Percentiles rank a stretch among this genome's conserved stretches.
Conservation (phyloP, 2,888 invertebrate species). For the Dryomyza anilis region DNA sequence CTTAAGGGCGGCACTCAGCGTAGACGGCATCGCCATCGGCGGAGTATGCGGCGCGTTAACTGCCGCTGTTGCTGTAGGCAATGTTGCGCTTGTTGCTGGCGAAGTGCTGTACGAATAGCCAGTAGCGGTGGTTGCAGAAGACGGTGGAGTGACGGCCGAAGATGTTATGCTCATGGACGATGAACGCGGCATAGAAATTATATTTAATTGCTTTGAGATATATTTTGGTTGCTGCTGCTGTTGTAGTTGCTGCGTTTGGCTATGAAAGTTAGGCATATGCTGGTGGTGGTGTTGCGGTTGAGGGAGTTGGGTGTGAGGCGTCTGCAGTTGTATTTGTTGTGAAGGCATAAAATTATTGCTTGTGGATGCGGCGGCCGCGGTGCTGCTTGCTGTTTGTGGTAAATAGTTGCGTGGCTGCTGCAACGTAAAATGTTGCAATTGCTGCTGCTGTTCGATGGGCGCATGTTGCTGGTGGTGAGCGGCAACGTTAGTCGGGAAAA, state of each 20-base stretch:
- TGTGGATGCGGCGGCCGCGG: constrained; percentile 36
- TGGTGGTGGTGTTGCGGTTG: constrained; percentile 31
- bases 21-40: constrained; percentile 56
- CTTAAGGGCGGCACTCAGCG: constrained; percentile 46
- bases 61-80: constrained; percentile 33
- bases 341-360: constrained; percentile 39
- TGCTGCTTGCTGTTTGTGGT: constrained; percentile 30
- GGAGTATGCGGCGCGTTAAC: constrained; percentile 29
- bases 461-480: constrained; percentile 39
- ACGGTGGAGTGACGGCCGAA: constrained; percentile 48
- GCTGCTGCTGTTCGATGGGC: constrained; percentile 42
- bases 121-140: constrained; percentile 44
- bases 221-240: constrained; percentile 48
- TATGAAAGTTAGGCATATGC: constrained; percentile 28
- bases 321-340: constrained; percentile 46
- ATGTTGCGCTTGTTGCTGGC: constrained; percentile 26
- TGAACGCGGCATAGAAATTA: constrained; percentile 54
- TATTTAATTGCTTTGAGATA: constrained; percentile 55
- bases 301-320: constrained; percentile 41
- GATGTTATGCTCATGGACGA: constrained; percentile 45
- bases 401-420: constrained; percentile 39
- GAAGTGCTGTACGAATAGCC: constrained; percentile 32
- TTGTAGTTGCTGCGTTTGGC: constrained; percentile 32
- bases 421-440: constrained; percentile 51
- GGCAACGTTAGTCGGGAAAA: constrained; percentile 32